These are phyloP conservation scores for Lutjanus campechanus DNA, from an alignment of 2,797 vertebrate genomes.

Conservation along the genomic window DNA sequence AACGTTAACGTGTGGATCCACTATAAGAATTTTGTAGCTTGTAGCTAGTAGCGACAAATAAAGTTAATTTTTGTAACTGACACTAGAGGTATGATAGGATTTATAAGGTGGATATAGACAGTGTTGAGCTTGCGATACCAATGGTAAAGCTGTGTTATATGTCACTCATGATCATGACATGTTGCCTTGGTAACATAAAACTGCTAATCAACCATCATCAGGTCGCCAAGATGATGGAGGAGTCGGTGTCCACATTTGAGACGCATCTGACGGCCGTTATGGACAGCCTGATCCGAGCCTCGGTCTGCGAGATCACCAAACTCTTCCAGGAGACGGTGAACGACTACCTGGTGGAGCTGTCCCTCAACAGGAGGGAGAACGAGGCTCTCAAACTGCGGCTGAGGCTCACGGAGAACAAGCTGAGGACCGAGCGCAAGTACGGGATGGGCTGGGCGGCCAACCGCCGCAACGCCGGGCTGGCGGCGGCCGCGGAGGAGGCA, in stretches of 20 bases:
- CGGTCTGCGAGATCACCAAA: constrained; percentile 88
- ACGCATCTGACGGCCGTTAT: constrained; percentile 88
- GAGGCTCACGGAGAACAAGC: constrained; percentile 85
- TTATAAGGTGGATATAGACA: too few relatives aligned
- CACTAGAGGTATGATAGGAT: neutral
- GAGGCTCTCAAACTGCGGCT: constrained; percentile 86
- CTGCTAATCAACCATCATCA: constrained; percentile 29
- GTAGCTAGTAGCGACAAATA: neutral
- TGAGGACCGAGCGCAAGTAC: constrained; percentile 87
- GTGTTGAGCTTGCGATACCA: constrained; percentile 13
- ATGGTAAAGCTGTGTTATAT: neutral
- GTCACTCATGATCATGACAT: neutral
- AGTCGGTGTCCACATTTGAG: constrained; percentile 87
- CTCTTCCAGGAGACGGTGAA: constrained; percentile 89
- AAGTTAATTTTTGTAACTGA: constrained; percentile 16
- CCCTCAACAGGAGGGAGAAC: constrained; percentile 88
- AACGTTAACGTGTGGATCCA: neutral
- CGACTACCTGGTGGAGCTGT: constrained; percentile 88
- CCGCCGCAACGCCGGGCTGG: constrained; percentile 81
- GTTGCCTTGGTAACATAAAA: neutral
- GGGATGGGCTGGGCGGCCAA: constrained; percentile 86
- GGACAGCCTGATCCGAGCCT: constrained; percentile 88
- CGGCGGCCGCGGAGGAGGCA: constrained; percentile 51
- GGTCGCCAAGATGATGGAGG: constrained; percentile 83
- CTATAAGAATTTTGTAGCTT: neutral